phyloP scores from a whole-genome alignment of 2,113 vertebrate species.

The Lynx canadensis region DNA sequence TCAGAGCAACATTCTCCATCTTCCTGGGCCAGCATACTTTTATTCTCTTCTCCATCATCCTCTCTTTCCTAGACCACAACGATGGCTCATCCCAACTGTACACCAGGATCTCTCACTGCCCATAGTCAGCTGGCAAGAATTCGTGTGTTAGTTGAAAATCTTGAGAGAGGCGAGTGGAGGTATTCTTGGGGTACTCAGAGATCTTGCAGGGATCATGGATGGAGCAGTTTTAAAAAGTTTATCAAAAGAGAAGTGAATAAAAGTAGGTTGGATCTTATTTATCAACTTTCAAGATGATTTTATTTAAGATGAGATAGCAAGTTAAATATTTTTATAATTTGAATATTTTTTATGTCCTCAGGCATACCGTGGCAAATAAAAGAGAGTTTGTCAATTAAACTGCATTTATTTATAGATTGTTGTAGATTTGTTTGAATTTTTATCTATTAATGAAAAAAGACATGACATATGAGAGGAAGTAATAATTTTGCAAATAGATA shows the following conservation, averaged over 20 bases:
- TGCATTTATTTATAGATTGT: background rate
- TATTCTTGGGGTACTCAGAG: background rate
- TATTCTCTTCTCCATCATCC: background rate
- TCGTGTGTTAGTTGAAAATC: background rate
- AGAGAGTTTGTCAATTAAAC: background rate
- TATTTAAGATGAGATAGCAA: slow-evolving; percentile 48
- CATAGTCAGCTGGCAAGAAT: background rate
- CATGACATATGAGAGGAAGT: background rate
- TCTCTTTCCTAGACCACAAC: background rate
- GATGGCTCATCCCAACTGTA: background rate
- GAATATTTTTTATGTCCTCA: background rate
- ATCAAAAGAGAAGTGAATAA: background rate
- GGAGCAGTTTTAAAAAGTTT: background rate
- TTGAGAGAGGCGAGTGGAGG: background rate
- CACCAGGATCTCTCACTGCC: background rate
- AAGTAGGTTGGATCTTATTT: background rate
- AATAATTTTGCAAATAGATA: background rate
- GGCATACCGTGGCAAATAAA: background rate
- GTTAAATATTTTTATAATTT: slow-evolving; percentile 35
- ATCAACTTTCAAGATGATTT: slow-evolving; percentile 9
- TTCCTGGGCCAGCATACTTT: background rate
- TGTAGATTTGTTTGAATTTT: slow-evolving; percentile 42
- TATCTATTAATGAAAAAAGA: background rate
- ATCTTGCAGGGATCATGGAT: background rate
- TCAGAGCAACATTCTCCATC: background rate